Conservation (phyloP, 2,113 vertebrate genomes). For the Apeltes quadracus region DNA sequence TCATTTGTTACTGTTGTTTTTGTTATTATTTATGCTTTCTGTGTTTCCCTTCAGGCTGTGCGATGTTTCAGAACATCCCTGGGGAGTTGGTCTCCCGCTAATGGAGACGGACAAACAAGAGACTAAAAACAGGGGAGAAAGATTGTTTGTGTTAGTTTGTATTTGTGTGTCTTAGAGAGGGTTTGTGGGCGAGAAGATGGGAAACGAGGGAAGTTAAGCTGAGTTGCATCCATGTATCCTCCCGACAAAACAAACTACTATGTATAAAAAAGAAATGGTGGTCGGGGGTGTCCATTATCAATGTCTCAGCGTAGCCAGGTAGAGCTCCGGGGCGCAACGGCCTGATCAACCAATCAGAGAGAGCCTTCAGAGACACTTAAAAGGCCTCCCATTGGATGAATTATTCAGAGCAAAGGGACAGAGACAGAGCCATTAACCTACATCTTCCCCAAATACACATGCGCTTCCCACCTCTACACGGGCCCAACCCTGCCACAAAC, state of each 20-base stretch:
- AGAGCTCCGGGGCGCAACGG: slow-evolving; percentile 22
- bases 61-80: slow-evolving; percentile 96
- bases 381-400: slow-evolving; percentile 74
- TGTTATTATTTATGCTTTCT: slow-evolving; percentile 84
- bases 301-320: slow-evolving; percentile 49
- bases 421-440: slow-evolving; percentile 72
- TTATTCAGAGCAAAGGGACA: slow-evolving; percentile 71
- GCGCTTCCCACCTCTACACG: slow-evolving; percentile 10
- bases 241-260: slow-evolving; percentile 29
- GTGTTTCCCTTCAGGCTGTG: slow-evolving; percentile 95
- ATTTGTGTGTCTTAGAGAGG: slow-evolving; percentile 23
- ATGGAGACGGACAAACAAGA: slow-evolving; percentile 65
- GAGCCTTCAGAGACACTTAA: slow-evolving; percentile 57
- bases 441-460: slow-evolving; percentile 58
- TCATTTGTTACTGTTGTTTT: slow-evolving; percentile 55
- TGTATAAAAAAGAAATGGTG: slow-evolving; percentile 10
- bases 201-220: slow-evolving; percentile 23
- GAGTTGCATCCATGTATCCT: slow-evolving; percentile 5
- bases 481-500: slow-evolving; percentile 2
- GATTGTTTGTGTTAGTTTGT: background rate
- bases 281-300: slow-evolving; percentile 18
- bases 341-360: slow-evolving; percentile 62
- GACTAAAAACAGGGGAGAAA: slow-evolving; percentile 54
- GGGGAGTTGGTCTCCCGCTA: slow-evolving; percentile 84
- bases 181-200: slow-evolving; percentile 6